Evolutionary conservation across 2,113 vertebrate species (phyloP).

Genomic region (Nanger granti): DNA sequence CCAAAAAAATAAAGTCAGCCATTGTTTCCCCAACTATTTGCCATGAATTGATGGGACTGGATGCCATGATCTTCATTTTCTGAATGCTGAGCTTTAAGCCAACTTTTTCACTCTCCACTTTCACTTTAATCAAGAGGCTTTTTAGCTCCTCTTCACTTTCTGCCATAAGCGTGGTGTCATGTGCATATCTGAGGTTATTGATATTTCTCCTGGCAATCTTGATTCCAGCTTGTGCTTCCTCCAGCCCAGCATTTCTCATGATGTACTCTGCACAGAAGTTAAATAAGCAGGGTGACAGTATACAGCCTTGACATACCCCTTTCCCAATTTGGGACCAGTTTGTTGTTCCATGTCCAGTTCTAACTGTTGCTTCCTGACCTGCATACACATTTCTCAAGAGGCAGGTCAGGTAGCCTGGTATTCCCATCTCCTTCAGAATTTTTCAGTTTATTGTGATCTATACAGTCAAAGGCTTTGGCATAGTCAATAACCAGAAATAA

Average conservation of each 20-base stretch:
- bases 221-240: not conserved
- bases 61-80: not conserved
- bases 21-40: not conserved
- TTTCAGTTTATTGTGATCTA: not conserved
- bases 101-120: not conserved
- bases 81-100: not conserved
- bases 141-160: not conserved
- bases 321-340: not conserved
- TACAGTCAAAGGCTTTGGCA: not conserved
- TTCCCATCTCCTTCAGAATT: not conserved
- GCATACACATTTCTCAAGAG: not conserved
- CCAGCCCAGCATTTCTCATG: not conserved
- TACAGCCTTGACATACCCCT: not conserved
- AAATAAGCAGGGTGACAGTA: not conserved
- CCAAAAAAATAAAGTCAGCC: not conserved
- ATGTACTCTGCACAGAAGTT: not conserved
- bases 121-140: not conserved
- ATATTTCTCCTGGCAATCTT: fast-evolving
- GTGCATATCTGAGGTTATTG: not conserved
- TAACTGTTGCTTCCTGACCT: not conserved
- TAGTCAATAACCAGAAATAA: too few relatives aligned
- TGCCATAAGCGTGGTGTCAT: not conserved
- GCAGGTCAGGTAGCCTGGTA: not conserved
- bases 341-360: not conserved
- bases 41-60: not conserved